Evolutionary conservation across 1,140 invertebrate species (phyloP).

Genomic region (Calliphora vicina): DNA sequence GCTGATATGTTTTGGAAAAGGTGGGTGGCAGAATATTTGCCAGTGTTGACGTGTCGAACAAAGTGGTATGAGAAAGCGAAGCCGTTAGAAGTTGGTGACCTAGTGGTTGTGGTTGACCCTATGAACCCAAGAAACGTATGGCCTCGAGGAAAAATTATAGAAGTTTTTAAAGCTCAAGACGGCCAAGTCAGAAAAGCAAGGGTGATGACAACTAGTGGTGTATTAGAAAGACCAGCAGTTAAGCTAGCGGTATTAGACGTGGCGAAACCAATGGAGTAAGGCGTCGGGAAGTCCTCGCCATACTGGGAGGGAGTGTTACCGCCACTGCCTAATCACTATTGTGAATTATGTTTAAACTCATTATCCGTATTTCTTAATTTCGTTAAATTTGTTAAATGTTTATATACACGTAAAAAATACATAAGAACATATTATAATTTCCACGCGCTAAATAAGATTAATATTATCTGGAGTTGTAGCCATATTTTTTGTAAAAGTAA

Average conservation of each 20-base stretch:
- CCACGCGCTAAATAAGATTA: no score
- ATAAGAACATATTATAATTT: no score
- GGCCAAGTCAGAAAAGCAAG: conserved; percentile 27
- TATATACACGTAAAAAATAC: no score
- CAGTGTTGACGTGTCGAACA: conserved; percentile 1
- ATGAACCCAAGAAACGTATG: background rate
- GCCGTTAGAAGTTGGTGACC: background rate
- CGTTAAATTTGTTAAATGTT: no score
- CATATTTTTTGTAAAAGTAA: no score
- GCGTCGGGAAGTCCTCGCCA: background rate
- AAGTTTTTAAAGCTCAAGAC: conserved; percentile 17
- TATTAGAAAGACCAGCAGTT: background rate
- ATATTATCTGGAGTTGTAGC: no score
- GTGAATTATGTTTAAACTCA: no score
- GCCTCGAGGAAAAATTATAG: conserved; percentile 8
- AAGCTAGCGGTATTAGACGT: background rate
- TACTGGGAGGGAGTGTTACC: background rate
- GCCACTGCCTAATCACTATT: no score
- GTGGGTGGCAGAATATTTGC: conserved; percentile 15
- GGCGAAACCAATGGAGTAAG: background rate
- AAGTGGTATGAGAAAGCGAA: conserved; percentile 17
- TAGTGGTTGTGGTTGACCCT: conserved; percentile 15
- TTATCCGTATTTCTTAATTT: no score
- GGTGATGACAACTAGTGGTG: background rate
- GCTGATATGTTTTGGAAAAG: conserved; percentile 30